These are phyloP conservation scores for Lasioglossum oenotherae DNA, from an alignment of 2,888 invertebrate genomes.

Conservation along the genomic window DNA sequence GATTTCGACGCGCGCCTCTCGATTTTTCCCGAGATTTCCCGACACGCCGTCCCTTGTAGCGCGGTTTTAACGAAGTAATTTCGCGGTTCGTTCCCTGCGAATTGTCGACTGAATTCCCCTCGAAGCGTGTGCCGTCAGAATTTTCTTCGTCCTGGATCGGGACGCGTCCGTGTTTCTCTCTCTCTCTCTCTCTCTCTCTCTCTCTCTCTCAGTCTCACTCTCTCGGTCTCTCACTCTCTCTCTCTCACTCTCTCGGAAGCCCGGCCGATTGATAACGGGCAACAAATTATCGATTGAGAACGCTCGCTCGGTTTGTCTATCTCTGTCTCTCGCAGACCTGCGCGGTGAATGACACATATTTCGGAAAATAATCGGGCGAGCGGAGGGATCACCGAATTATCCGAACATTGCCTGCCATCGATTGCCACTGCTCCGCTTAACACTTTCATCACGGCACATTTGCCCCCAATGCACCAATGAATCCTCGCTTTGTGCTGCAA, in stretches of 20 bases:
- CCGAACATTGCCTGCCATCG: neutral
- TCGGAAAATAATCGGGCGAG: constrained; percentile 20
- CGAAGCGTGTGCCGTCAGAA: constrained; percentile 15
- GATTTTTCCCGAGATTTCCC: neutral
- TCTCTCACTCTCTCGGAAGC: neutral
- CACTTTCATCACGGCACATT: neutral
- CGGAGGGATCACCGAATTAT: neutral
- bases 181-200: no score
- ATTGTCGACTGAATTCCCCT: neutral
- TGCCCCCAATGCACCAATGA: neutral
- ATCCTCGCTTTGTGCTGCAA: neutral
- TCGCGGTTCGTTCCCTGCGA: constrained; percentile 1
- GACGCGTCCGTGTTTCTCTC: neutral
- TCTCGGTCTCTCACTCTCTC: neutral
- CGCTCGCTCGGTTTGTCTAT: neutral
- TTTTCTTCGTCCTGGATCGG: constrained; percentile 21
- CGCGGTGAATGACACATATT: constrained; percentile 30
- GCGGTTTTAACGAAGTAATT: constrained; percentile 13
- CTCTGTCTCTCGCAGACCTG: constrained; percentile 9
- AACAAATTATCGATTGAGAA: constrained; percentile 46
- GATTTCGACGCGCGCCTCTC: neutral
- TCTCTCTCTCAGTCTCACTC: neutral
- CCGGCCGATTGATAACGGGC: constrained; percentile 36
- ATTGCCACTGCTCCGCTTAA: neutral
- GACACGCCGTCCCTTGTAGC: neutral